A percentile compares a stretch with the other conserved stretches of the same genome.
These are phyloP conservation scores for Pangasius sanitwongsei DNA, from an alignment of 2,797 vertebrate species.

Conservation along the genomic window DNA sequence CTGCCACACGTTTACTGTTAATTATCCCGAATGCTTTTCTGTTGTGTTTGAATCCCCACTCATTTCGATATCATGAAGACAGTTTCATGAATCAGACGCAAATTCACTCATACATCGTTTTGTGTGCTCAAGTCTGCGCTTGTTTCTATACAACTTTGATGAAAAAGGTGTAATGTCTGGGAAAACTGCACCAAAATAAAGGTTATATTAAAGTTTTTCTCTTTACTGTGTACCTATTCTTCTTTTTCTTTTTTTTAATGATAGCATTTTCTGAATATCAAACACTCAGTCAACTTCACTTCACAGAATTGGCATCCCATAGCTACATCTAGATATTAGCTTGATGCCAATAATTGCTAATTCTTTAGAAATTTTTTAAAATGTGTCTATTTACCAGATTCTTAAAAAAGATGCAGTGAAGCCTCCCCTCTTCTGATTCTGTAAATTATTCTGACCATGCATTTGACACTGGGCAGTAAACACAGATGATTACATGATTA, in stretches of 20 bases:
- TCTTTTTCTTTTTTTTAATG: not conserved
- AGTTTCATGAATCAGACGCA: not conserved
- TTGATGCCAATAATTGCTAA: not conserved
- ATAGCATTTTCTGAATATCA: not conserved
- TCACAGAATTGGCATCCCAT: not conserved
- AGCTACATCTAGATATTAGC: not conserved
- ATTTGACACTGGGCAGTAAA: not conserved
- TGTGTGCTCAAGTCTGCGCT: not conserved
- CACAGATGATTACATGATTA: not conserved
- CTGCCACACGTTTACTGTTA: not conserved
- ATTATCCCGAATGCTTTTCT: not conserved
- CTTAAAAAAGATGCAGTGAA: not conserved
- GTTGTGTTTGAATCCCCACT: not conserved
- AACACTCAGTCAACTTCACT: not conserved
- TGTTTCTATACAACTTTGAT: not conserved
- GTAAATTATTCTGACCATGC: no score
- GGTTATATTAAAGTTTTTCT: no score
- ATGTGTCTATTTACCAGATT: not conserved
- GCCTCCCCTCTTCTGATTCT: not conserved
- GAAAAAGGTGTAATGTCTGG: not conserved
- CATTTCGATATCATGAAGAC: not conserved
- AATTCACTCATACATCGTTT: not conserved
- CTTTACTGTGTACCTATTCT: not conserved
- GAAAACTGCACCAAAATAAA: not conserved
- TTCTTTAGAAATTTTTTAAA: not conserved